These are phyloP conservation scores for Apostichopus leukothele DNA, from an alignment of 53 echinoderm and acorn worm genomes.

Conservation along the genomic window DNA sequence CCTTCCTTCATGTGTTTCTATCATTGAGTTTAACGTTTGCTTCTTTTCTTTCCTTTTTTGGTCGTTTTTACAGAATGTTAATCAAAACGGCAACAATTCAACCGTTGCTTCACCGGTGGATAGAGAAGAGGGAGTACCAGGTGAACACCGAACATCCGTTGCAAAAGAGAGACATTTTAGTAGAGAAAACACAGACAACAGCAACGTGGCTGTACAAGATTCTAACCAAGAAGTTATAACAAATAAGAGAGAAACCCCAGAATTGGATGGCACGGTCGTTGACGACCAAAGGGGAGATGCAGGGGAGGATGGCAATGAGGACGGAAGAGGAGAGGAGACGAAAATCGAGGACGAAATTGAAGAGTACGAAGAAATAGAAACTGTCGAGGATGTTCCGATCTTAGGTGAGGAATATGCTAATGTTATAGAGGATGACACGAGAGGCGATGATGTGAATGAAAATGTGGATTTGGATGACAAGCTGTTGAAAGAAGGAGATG, in stretches of 20 bases:
- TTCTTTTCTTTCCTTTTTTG: no score
- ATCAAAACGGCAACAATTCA: no score
- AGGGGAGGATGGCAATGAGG: not conserved
- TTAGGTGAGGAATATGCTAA: not conserved
- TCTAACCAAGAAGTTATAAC: not conserved
- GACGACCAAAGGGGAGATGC: not conserved
- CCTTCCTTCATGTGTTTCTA: no score
- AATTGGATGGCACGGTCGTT: not conserved
- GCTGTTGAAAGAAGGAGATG: not conserved
- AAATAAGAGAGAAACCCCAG: not conserved
- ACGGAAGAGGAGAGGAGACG: not conserved
- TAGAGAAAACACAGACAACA: constrained; percentile 27
- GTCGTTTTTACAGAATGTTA: no score
- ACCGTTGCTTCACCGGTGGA: no score
- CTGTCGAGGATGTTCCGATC: not conserved
- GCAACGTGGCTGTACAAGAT: not conserved
- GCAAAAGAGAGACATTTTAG: not conserved
- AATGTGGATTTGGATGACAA: no score
- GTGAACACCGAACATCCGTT: no score
- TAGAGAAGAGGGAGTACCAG: no score
- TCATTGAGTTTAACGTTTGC: no score
- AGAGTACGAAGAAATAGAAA: not conserved
- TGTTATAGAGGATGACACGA: not conserved
- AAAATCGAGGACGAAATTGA: not conserved
- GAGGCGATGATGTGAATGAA: not conserved